These are phyloP conservation scores for Acanthosepion esculentum DNA, from an alignment of 2,888 invertebrate genomes.

Conservation along the genomic window DNA sequence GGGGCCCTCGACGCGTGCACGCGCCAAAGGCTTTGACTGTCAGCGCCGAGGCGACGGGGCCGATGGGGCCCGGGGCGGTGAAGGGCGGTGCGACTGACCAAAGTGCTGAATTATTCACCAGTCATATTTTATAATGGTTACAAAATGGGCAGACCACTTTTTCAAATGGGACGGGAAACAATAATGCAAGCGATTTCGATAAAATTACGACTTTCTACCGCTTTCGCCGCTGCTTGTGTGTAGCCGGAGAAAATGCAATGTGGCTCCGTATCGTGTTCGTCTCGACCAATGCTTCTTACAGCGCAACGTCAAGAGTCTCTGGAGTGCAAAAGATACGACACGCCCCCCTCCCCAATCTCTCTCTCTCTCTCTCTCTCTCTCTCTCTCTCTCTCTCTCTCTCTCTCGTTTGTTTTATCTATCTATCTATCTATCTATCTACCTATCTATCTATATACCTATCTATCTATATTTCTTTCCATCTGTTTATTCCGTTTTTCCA, in stretches of 20 bases:
- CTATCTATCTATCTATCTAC: not conserved
- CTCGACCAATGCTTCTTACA: too few species aligned
- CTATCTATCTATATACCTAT: not conserved
- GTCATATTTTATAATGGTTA: not conserved
- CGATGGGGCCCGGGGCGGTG: not conserved
- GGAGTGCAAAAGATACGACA: not conserved
- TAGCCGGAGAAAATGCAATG: too few species aligned
- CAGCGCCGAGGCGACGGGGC: slow-evolving; percentile 22
- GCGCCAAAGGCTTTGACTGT: slow-evolving; percentile 25
- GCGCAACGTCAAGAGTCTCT: too few species aligned
- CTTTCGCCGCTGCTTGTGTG: not conserved
- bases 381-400: not conserved
- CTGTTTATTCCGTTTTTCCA: not conserved
- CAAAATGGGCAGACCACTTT: slow-evolving; percentile 33
- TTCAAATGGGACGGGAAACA: not conserved
- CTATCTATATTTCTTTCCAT: not conserved
- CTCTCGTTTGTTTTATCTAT: not conserved
- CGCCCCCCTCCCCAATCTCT: not conserved
- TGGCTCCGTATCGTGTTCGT: too few species aligned
- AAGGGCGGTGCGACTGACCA: not conserved
- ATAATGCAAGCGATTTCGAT: slow-evolving; percentile 15
- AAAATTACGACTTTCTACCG: not conserved
- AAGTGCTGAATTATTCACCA: slow-evolving; percentile 33
- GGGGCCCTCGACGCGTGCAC: slow-evolving; percentile 33
- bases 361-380: not conserved